Conservation (phyloP, 2,888 invertebrate species). For the Yponomeuta cagnagella region DNA sequence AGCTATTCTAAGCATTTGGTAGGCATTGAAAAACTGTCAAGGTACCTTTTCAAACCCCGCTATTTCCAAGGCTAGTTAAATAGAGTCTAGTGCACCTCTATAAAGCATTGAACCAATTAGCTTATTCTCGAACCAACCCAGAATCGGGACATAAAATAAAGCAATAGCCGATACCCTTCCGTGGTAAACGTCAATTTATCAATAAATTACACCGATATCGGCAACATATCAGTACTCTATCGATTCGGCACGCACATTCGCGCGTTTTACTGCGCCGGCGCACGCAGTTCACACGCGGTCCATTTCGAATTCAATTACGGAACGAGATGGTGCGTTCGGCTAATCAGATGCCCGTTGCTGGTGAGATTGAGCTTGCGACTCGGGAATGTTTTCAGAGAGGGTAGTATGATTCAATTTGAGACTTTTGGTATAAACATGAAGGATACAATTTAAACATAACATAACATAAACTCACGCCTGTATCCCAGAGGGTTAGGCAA, state of each 20-base stretch:
- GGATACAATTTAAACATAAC: too few relatives aligned
- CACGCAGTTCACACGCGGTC: slow-evolving; percentile 26
- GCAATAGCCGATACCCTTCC: slow-evolving; percentile 3
- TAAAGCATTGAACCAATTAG: background rate
- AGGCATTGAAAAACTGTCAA: too few relatives aligned
- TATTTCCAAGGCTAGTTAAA: too few relatives aligned
- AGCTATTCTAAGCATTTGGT: too few relatives aligned
- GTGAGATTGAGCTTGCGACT: background rate
- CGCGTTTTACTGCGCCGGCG: slow-evolving; percentile 18
- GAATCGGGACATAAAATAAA: background rate
- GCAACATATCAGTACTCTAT: slow-evolving; percentile 14
- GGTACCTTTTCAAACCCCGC: too few relatives aligned
- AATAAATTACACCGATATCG: slow-evolving; percentile 4
- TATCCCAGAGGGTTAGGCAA: too few relatives aligned
- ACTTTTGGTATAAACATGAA: too few relatives aligned
- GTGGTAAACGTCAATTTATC: slow-evolving; percentile 12
- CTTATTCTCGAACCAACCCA: background rate
- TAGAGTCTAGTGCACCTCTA: too few relatives aligned
- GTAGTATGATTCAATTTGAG: background rate
- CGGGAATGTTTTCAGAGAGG: background rate
- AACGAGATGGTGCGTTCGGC: slow-evolving; percentile 7
- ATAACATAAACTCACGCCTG: too few relatives aligned
- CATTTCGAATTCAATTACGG: slow-evolving; percentile 27
- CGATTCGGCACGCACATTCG: slow-evolving; percentile 22
- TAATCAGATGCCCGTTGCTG: background rate